Conservation (phyloP, 2,888 invertebrate species). For the Selenia dentaria region DNA sequence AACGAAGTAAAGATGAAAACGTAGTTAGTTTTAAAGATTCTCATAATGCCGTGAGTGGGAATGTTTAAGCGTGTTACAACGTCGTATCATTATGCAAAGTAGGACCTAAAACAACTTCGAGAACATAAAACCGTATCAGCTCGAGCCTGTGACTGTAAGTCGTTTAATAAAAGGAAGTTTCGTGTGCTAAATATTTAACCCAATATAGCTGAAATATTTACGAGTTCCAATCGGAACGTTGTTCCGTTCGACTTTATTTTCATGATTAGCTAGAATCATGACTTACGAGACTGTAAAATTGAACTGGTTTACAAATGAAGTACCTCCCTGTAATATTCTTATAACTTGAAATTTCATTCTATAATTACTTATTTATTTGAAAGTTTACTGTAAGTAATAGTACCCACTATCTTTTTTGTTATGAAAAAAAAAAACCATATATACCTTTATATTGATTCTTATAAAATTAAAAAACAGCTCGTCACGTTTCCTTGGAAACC, state of each 20-base stretch:
- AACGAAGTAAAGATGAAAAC: background rate
- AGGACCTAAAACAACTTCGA: constrained; percentile 71
- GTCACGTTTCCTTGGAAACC: no score
- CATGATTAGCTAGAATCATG: constrained; percentile 11
- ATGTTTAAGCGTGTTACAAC: constrained; percentile 47
- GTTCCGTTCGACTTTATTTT: constrained; percentile 15
- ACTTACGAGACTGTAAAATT: constrained; percentile 8
- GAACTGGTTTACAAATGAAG: background rate
- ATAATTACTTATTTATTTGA: no score
- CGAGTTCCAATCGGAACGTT: constrained; percentile 21
- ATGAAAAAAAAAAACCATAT: no score
- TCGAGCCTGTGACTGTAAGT: constrained; percentile 34
- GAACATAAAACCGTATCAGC: constrained; percentile 67
- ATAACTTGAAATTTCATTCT: no score
- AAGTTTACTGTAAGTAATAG: no score
- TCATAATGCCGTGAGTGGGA: constrained; percentile 11
- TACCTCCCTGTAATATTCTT: no score
- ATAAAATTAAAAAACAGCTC: no score
- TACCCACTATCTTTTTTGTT: no score
- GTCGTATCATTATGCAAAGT: constrained; percentile 68
- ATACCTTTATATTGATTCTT: no score
- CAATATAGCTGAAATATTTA: constrained; percentile 27
- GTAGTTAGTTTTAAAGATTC: constrained; percentile 10
- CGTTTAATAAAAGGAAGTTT: constrained; percentile 27
- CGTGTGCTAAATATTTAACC: constrained; percentile 25